Conservation (phyloP, 2,797 vertebrate genomes). For the Melanotaenia boesemani region DNA sequence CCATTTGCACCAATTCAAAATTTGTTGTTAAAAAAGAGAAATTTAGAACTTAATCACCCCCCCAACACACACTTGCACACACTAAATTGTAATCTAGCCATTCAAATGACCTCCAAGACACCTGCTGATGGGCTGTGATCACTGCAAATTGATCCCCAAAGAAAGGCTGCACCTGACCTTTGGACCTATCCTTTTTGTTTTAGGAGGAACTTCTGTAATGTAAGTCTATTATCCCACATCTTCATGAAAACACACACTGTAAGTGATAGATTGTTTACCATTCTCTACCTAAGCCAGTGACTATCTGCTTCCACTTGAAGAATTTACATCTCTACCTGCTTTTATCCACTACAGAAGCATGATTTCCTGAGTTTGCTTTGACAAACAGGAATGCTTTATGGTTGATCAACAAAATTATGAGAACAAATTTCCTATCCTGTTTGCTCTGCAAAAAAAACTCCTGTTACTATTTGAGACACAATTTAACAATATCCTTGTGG, state of each 20-base stretch:
- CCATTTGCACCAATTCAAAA: not conserved
- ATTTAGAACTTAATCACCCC: too few relatives aligned
- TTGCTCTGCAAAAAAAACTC: not conserved
- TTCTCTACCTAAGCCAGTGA: not conserved
- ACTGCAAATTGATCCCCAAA: too few relatives aligned
- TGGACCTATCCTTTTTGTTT: not conserved
- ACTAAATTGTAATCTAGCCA: too few relatives aligned
- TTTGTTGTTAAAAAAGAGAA: not conserved
- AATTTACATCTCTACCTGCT: not conserved
- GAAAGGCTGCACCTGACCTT: not conserved
- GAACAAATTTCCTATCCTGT: not conserved
- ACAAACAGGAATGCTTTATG: conserved; percentile 6
- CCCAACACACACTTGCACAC: too few relatives aligned
- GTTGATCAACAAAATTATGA: not conserved
- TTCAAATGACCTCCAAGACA: not conserved
- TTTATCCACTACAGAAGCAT: not conserved
- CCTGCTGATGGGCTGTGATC: too few relatives aligned
- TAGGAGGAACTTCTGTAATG: too few relatives aligned
- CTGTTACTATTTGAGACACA: conserved; percentile 1
- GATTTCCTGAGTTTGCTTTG: conserved; percentile 1
- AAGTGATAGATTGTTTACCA: not conserved
- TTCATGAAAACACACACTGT: not conserved
- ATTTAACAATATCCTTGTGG: not conserved
- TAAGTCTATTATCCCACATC: too few relatives aligned
- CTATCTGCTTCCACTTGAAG: not conserved